phyloP scores from a whole-genome alignment of 2,113 vertebrate genomes.

The Cebus imitator region DNA sequence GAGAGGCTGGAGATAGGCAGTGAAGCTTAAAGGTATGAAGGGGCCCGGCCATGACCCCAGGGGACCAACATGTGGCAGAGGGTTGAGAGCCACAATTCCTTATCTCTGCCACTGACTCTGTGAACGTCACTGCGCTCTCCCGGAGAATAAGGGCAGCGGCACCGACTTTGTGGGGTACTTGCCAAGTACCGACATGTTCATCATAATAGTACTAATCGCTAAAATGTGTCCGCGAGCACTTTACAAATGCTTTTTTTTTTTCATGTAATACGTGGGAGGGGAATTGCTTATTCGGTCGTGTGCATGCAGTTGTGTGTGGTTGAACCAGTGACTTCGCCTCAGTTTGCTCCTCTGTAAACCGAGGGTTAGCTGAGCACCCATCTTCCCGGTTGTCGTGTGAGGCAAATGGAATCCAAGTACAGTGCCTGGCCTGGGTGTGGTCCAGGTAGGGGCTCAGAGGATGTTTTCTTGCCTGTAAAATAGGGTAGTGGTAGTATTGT shows the following conservation, averaged over 20 bases:
- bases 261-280: neutral
- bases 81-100: neutral
- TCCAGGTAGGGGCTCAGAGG: neutral
- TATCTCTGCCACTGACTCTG: neutral
- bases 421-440: too few species aligned
- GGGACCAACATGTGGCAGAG: neutral
- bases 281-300: neutral
- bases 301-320: neutral
- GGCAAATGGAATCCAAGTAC: neutral
- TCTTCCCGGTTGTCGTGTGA: neutral
- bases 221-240: neutral
- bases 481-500: neutral
- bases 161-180: neutral
- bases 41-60: neutral
- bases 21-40: neutral
- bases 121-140: neutral
- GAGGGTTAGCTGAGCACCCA: neutral
- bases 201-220: neutral
- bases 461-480: neutral
- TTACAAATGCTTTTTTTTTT: neutral
- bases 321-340: neutral
- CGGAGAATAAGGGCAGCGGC: neutral
- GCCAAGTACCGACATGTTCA: neutral
- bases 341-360: neutral
- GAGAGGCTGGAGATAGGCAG: neutral